These are phyloP conservation scores for Acromyrmex echinatior DNA, from an alignment of 1,140 invertebrate species.

Conservation along the genomic window DNA sequence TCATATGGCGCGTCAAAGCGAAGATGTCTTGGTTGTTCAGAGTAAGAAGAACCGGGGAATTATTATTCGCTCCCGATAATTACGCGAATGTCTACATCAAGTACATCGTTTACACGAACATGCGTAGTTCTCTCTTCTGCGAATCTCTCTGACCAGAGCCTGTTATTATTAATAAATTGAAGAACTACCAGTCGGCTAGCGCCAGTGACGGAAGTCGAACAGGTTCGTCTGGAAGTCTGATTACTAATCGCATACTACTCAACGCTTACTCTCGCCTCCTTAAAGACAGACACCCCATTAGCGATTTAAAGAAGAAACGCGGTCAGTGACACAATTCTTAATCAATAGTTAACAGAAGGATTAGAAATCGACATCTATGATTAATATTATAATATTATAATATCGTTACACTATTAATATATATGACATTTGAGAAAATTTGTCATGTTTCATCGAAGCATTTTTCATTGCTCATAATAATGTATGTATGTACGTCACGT, in stretches of 20 bases:
- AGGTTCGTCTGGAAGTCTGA: slow-evolving; percentile 36
- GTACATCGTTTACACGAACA: slow-evolving; percentile 14
- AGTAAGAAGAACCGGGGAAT: not conserved
- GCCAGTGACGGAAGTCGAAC: slow-evolving; percentile 55
- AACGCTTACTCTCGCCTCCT: not conserved
- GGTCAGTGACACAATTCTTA: slow-evolving; percentile 15
- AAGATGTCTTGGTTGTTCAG: slow-evolving; percentile 47
- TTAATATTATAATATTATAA: slow-evolving; percentile 13
- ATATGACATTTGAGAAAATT: no score
- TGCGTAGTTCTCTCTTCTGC: not conserved
- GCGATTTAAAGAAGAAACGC: slow-evolving; percentile 2
- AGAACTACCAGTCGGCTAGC: not conserved
- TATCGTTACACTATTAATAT: not conserved
- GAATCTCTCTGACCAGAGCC: not conserved
- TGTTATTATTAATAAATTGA: slow-evolving; percentile 65
- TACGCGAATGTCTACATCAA: slow-evolving; percentile 8
- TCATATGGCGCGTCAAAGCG: slow-evolving; percentile 36
- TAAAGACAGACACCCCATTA: not conserved
- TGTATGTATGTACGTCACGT: not conserved
- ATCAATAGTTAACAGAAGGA: no score
- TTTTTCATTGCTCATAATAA: slow-evolving; percentile 1
- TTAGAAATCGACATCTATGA: not conserved
- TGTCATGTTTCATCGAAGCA: not conserved
- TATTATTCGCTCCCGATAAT: slow-evolving; percentile 66
- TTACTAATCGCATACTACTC: slow-evolving; percentile 30